Percentiles rank a stretch among this genome's conserved stretches.
Evolutionary conservation across 2,888 invertebrate species (phyloP).

Genomic region (Megalurothrips usitatus): DNA sequence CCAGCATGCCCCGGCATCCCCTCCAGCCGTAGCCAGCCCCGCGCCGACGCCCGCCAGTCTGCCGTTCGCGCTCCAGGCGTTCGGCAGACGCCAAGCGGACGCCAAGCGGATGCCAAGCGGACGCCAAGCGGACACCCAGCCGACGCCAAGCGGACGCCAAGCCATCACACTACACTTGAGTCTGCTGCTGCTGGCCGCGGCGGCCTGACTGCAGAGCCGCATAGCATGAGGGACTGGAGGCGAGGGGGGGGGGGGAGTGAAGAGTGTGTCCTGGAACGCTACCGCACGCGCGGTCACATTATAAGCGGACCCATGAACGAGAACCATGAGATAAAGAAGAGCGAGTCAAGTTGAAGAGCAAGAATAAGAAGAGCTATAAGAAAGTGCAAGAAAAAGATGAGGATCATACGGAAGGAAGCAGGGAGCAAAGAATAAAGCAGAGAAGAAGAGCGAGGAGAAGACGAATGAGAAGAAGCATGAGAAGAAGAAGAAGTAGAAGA

Average conservation of each 20-base stretch:
- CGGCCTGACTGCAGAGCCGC: too few species aligned
- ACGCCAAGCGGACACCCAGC: too few species aligned
- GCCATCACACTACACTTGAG: too few species aligned
- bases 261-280: neutral
- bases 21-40: neutral
- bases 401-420: neutral
- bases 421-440: neutral
- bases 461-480: neutral
- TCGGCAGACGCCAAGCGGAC: too few species aligned
- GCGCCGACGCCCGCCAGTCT: neutral
- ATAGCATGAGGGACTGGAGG: too few species aligned
- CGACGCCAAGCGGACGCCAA: too few species aligned
- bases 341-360: too few species aligned
- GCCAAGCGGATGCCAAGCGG: too few species aligned
- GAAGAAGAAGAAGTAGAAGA: slow-evolving; percentile 21
- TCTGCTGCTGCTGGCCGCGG: too few species aligned
- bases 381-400: neutral
- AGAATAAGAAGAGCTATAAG: neutral
- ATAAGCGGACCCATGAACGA: neutral
- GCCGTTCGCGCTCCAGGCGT: too few species aligned
- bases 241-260: neutral
- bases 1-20: neutral
- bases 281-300: too few species aligned
- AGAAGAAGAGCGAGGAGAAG: neutral
- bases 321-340: neutral